Evolutionary conservation across 2,888 invertebrate genomes (phyloP), one percentile per base, ranked within the genome.

Genomic region (Zootermopsis nevadensis): DNA sequence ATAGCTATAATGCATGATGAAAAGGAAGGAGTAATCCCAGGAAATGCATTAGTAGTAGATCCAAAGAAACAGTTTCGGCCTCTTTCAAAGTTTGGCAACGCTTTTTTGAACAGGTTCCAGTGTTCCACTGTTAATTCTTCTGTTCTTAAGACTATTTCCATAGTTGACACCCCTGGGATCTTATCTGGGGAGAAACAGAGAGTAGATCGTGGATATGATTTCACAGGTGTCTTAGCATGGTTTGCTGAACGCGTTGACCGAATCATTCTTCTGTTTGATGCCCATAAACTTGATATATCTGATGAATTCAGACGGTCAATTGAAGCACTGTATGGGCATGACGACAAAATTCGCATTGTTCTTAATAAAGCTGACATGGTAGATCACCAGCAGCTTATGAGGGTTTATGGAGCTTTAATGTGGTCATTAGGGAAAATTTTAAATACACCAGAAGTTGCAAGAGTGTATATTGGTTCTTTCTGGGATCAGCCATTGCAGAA

Each of bases 1-100:
- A 99, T 99, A 86, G 97, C 97, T 85, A 98, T 99, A 38, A 99
- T 99, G 99, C 93, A 94, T 88, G 86, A 87, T 8, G 82, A 84
- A 1, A 60, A 38, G 8, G 84, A 84, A 60, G 91, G 91, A 35
- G 89, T 91, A 35, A 90, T 92, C 81, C 92, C 92, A 30, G 92
- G 93, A 83, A 93, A 93, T 88, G 93, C 93, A 15, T 88, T 93
- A 35, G 93, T 93, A 42, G 93, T 93, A 31, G 93, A 93, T 87
- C 90, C 92, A 2, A 92, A 91, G 86, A 91, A 91, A 87, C 93
- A 92, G 86, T 93, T 93, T 87, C 88, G 91, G 77, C 92, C 92
- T 7, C 86, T 91, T 30, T 90, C 91, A 35, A 92, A 92, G 87
- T 93, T 93, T 88, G 93, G 93, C 74, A 93, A 93, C 88, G 91